phyloP scores from a whole-genome alignment of 2,113 vertebrate species.

The Cyprinodon brontotheroides region DNA sequence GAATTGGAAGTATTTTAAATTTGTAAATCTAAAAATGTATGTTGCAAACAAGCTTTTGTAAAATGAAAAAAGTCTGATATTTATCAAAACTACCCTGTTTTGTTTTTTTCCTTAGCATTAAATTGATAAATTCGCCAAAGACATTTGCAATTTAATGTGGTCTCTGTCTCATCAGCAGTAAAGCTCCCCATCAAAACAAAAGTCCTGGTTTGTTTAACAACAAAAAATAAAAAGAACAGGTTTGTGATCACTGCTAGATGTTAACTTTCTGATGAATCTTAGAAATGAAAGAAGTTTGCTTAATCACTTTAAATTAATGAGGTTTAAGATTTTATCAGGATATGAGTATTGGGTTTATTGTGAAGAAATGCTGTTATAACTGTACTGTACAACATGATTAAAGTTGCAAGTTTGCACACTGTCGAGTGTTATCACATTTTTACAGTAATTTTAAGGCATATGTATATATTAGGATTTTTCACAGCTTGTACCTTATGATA shows the following conservation, averaged over 20 bases:
- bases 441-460: not conserved
- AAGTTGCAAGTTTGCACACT: constrained; percentile 79
- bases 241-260: constrained; percentile 64
- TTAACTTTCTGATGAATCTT: constrained; percentile 43
- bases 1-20: constrained; percentile 78
- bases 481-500: not conserved
- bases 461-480: not conserved
- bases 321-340: constrained; percentile 61
- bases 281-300: constrained; percentile 51
- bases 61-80: not conserved
- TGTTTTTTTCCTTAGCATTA: constrained; percentile 46
- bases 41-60: constrained; percentile 73
- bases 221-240: not conserved
- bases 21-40: constrained; percentile 77
- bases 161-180: constrained; percentile 59
- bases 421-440: constrained; percentile 26
- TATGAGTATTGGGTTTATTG: constrained; percentile 50
- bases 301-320: constrained; percentile 52
- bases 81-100: constrained; percentile 14
- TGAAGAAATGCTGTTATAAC: constrained; percentile 71
- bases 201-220: constrained; percentile 31
- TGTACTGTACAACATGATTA: constrained; percentile 76
- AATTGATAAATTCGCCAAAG: constrained; percentile 61
- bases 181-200: constrained; percentile 43
- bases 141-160: constrained; percentile 60